Percentiles rank a stretch among this genome's conserved stretches.
phyloP scores from a whole-genome alignment of 2,888 invertebrate genomes.

The Liodrosophila aerea region DNA sequence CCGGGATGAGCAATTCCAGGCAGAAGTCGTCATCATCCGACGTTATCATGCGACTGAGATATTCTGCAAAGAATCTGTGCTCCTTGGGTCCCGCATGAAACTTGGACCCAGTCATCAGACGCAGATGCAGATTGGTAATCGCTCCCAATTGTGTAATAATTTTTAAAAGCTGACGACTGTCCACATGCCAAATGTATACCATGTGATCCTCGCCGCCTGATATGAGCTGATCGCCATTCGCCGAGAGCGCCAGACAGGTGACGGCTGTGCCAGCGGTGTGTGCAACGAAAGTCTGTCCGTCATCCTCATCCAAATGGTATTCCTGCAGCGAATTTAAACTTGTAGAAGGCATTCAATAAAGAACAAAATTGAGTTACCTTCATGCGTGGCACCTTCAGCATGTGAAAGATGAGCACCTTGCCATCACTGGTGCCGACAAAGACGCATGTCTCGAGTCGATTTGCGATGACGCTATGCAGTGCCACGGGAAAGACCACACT shows the following conservation, averaged over 20 bases:
- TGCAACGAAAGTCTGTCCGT: conserved; percentile 84
- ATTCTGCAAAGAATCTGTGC: conserved; percentile 84
- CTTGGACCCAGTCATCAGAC: conserved; percentile 85
- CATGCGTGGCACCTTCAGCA: conserved; percentile 87
- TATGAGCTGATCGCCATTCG: conserved; percentile 87
- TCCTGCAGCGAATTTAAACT: too few relatives aligned
- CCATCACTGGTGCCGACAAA: conserved; percentile 90
- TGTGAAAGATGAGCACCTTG: conserved; percentile 86
- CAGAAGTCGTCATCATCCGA: conserved; percentile 52
- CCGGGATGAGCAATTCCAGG: conserved; percentile 23
- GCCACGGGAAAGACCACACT: conserved; percentile 89
- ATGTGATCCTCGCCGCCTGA: conserved; percentile 90
- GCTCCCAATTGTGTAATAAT: conserved; percentile 89
- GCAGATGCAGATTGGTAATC: conserved; percentile 88
- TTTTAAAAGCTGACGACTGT: conserved; percentile 88
- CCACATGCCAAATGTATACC: conserved; percentile 91
- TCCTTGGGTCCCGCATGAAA: conserved; percentile 84
- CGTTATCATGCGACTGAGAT: conserved; percentile 86
- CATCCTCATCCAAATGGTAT: conserved; percentile 85
- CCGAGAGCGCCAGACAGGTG: conserved; percentile 88
- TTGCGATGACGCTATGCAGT: conserved; percentile 87
- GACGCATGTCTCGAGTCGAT: conserved; percentile 87
- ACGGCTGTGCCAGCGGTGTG: conserved; percentile 86
- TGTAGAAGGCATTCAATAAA: too few relatives aligned
- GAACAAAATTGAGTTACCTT: conserved; percentile 72